Evolutionary conservation across 2,888 invertebrate species (phyloP).

Genomic region (Tetragnatha montana): DNA sequence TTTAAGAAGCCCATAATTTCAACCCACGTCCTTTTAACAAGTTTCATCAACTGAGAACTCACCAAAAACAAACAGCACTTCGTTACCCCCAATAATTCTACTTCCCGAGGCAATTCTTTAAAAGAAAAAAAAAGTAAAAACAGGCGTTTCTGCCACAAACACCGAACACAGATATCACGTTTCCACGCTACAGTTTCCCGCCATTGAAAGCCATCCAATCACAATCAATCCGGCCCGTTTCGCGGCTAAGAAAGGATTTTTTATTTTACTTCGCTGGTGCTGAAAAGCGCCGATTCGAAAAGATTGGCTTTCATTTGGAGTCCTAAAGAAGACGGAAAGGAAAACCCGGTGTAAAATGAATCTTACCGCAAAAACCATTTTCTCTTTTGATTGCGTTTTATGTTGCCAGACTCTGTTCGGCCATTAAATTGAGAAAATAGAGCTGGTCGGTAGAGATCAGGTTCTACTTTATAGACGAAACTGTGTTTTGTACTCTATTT

Average conservation of each 20-base stretch:
- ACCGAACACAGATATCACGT: background rate
- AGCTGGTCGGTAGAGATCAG: conserved; percentile 14
- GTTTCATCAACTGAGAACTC: too few relatives aligned
- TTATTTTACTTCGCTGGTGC: background rate
- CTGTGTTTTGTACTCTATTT: background rate
- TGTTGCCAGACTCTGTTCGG: background rate
- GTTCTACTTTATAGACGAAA: conserved; percentile 18
- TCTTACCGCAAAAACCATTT: conserved; percentile 3
- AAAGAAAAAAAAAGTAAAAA: background rate
- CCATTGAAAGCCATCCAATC: background rate
- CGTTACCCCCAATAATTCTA: too few relatives aligned
- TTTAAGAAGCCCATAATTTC: too few relatives aligned
- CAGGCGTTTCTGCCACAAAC: background rate
- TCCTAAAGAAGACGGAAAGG: conserved; percentile 14
- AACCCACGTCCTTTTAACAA: too few relatives aligned
- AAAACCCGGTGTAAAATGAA: conserved; percentile 38
- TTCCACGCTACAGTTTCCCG: background rate
- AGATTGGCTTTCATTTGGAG: conserved; percentile 27
- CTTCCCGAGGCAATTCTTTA: too few relatives aligned
- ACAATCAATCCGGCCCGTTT: background rate
- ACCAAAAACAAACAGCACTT: too few relatives aligned
- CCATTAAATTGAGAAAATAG: conserved; percentile 26
- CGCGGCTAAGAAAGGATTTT: background rate
- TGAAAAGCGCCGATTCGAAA: background rate
- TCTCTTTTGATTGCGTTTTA: conserved; percentile 22